A percentile compares a stretch with the other conserved stretches of the same genome.
Evolutionary conservation across 2,888 invertebrate genomes (phyloP).

Genomic region (Drosophila mulleri): DNA sequence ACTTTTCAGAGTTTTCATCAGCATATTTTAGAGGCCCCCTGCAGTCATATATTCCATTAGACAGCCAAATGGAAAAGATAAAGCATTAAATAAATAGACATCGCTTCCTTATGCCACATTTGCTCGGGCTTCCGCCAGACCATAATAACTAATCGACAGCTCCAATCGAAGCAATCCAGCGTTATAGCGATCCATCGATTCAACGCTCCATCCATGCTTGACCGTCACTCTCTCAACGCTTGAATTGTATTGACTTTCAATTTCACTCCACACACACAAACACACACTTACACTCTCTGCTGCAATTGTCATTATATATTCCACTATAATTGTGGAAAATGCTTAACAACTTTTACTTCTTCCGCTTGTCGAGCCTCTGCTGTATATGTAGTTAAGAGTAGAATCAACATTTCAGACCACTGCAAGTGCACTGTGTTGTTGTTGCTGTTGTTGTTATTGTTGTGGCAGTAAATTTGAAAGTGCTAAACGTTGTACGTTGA

Average conservation of each 20-base stretch:
- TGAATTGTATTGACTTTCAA: constrained; percentile 61
- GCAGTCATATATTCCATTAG: constrained; percentile 37
- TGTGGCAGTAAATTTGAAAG: constrained; percentile 36
- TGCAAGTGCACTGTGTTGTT: constrained; percentile 21
- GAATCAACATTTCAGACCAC: constrained; percentile 34
- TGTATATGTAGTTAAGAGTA: constrained; percentile 4
- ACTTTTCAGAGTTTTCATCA: constrained; percentile 58
- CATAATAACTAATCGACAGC: constrained; percentile 38
- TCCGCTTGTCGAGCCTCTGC: constrained; percentile 48
- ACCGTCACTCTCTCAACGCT: constrained; percentile 33
- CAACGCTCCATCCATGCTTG: constrained; percentile 6
- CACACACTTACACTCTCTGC: background rate
- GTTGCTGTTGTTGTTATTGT: constrained; percentile 13
- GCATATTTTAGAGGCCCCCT: constrained; percentile 23
- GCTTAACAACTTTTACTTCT: constrained; percentile 69
- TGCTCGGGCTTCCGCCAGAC: constrained; percentile 53
- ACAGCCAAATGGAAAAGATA: constrained; percentile 32
- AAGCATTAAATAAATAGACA: constrained; percentile 33
- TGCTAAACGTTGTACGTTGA: constrained; percentile 41
- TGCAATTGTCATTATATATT: constrained; percentile 39
- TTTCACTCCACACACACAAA: constrained; percentile 50
- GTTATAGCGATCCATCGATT: constrained; percentile 24
- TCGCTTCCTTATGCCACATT: constrained; percentile 61
- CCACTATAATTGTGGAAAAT: constrained; percentile 54
- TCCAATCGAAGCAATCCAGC: constrained; percentile 30